Percentiles rank a stretch among this genome's conserved stretches.
Evolutionary conservation across 1,140 invertebrate species (phyloP).

Genomic region (Drosophila insularis): DNA sequence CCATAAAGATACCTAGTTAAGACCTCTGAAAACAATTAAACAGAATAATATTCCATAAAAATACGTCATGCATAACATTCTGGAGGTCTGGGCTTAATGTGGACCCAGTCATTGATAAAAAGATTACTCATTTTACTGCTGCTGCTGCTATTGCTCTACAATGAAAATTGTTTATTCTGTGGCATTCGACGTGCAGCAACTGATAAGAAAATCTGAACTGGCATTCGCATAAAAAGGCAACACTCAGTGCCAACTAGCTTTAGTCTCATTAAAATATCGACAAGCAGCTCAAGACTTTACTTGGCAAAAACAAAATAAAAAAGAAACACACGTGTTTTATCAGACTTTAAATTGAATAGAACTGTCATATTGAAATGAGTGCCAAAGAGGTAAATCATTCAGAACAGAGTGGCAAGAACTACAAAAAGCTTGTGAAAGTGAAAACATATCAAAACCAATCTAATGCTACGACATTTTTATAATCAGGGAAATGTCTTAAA

Average conservation of each 20-base stretch:
- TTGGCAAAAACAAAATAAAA: neutral
- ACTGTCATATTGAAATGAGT: neutral
- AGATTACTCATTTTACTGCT: conserved; percentile 55
- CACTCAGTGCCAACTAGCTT: conserved; percentile 8
- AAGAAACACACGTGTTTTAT: conserved; percentile 7
- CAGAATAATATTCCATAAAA: conserved; percentile 2
- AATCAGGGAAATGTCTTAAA: too few species aligned
- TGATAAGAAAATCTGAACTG: conserved; percentile 52
- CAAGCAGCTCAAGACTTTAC: conserved; percentile 7
- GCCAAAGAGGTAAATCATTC: neutral
- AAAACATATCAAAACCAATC: neutral
- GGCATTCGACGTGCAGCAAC: conserved; percentile 24
- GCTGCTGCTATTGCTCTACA: conserved; percentile 15
- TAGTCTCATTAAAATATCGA: conserved; percentile 40
- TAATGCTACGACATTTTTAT: too few species aligned
- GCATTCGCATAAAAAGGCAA: conserved; percentile 46
- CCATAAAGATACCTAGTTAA: neutral
- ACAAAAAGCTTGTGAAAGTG: neutral
- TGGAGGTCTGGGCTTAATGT: neutral
- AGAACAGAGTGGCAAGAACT: neutral
- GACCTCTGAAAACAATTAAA: neutral
- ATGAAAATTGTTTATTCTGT: conserved; percentile 18
- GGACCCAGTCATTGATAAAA: conserved; percentile 16
- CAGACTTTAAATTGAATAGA: conserved; percentile 17
- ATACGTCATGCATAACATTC: conserved; percentile 10